Evolutionary conservation across 2,797 vertebrate species (phyloP).

Genomic region (Onychomys arenicola): DNA sequence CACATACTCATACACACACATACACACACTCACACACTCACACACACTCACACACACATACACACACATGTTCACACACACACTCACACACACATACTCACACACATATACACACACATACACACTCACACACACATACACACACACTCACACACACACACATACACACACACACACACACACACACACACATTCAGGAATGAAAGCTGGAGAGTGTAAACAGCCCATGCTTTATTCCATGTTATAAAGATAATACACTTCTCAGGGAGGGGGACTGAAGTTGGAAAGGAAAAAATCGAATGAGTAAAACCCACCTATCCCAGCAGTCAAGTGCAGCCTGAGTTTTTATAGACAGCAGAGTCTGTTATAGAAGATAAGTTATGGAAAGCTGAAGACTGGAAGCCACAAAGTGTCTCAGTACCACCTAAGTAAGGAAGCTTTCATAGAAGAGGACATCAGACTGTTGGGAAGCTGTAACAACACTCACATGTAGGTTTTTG

Average conservation of each 20-base stretch:
- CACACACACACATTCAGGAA: not conserved
- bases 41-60: too few species aligned
- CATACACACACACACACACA: not conserved
- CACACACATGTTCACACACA: not conserved
- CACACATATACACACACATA: too few species aligned
- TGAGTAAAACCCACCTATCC: not conserved
- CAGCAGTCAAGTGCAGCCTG: not conserved
- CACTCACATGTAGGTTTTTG: not conserved
- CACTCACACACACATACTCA: too few species aligned
- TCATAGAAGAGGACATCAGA: not conserved
- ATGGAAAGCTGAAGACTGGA: not conserved
- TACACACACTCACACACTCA: not conserved
- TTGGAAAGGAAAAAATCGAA: constrained; percentile 19
- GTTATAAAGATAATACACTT: not conserved
- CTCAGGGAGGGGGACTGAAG: not conserved
- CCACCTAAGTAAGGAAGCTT: not conserved
- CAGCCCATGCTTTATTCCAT: not conserved
- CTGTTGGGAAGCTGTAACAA: not conserved
- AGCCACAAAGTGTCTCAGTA: not conserved
- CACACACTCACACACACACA: not conserved
- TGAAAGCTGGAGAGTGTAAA: not conserved
- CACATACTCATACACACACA: not conserved
- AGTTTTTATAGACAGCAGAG: not conserved
- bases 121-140: not conserved
- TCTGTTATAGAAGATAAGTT: not conserved